Conservation (phyloP, 2,113 vertebrate species). For the Spheniscus mendiculus region DNA sequence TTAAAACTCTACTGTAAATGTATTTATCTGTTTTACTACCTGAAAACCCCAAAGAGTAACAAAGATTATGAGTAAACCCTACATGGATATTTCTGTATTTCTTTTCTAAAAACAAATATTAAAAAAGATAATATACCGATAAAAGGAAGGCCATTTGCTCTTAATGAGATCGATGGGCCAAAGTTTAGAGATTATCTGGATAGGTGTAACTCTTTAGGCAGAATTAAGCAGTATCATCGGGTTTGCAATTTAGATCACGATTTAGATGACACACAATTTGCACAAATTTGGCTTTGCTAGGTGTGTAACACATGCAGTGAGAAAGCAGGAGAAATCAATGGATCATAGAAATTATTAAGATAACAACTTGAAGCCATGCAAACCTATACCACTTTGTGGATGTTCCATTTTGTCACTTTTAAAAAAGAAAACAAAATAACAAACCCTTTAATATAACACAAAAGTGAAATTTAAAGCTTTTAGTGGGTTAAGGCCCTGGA, state of each 20-base stretch:
- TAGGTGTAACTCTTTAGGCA: neutral
- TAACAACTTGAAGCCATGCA: neutral
- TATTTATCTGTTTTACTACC: neutral
- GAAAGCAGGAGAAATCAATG: neutral
- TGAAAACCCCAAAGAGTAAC: neutral
- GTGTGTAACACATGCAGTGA: neutral
- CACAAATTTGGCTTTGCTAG: neutral
- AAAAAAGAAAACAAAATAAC: neutral
- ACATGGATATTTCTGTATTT: neutral
- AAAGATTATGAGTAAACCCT: neutral
- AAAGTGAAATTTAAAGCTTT: neutral
- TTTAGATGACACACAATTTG: neutral
- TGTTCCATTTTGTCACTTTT: neutral
- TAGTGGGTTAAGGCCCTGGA: neutral
- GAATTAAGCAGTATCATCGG: neutral
- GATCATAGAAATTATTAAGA: neutral
- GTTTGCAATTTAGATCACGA: neutral
- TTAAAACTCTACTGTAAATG: neutral
- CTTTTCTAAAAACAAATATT: neutral
- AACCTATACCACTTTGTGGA: neutral
- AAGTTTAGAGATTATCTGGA: neutral
- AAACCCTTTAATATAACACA: neutral
- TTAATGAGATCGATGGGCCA: neutral
- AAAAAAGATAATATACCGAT: neutral
- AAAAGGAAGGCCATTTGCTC: neutral